phyloP scores from a whole-genome alignment of 2,797 vertebrate species.

The Sylvia borin region DNA sequence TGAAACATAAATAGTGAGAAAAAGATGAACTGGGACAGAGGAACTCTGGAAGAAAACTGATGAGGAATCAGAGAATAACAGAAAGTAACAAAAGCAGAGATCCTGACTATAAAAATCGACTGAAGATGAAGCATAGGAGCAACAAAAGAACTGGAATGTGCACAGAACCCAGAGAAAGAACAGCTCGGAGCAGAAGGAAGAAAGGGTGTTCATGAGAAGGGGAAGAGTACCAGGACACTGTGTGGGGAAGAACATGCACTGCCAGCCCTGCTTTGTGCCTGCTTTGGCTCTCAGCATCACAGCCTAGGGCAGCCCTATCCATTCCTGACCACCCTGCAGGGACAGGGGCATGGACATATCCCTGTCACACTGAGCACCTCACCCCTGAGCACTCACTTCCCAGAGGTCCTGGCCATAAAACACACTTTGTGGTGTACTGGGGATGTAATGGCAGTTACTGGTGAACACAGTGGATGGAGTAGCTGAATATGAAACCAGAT shows the following conservation, averaged over 20 bases:
- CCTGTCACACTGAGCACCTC: neutral
- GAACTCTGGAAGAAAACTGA: neutral
- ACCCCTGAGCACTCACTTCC: neutral
- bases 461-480: neutral
- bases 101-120: neutral
- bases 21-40: neutral
- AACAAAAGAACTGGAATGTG: neutral
- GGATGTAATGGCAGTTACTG: neutral
- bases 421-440: neutral
- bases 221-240: neutral
- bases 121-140: neutral
- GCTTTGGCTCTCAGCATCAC: neutral
- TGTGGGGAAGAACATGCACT: neutral
- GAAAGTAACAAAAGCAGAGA: constrained; percentile 2
- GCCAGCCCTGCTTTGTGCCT: neutral
- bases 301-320: neutral
- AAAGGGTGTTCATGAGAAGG: neutral
- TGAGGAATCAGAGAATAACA: neutral
- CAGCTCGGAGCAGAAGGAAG: neutral
- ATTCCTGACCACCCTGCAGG: neutral
- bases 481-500: neutral
- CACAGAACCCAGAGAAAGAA: neutral
- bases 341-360: neutral
- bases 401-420: constrained; percentile 2
- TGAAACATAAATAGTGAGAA: neutral